Evolutionary conservation across 2,797 vertebrate species (phyloP), one percentile per base, ranked within the genome.

Genomic region (Lutjanus campechanus): DNA sequence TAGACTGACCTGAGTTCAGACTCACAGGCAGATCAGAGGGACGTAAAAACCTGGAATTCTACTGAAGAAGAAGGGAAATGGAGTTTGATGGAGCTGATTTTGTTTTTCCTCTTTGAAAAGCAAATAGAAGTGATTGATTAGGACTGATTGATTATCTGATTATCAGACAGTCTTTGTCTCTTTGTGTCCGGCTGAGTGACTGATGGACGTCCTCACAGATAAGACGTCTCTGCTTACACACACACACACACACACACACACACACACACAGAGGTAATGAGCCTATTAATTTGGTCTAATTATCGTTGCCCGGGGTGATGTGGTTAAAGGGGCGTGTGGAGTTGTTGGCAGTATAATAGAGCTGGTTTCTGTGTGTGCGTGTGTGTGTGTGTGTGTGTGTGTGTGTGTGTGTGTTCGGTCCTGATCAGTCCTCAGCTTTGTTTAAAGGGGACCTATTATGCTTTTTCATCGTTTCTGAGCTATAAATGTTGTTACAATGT

Each of bases 261-360:
- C 54, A 66, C 19, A 73, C 69, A 43, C 50, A 13, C 15, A 53
- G 8, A 66, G 73, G 19, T 81, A 85, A 80, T 77, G 76, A 74
- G 77, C 41, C 66, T 46, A 51, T 69, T 85, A 56, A 80, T 79
- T 70, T 29, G 62, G n/a, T 7, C 72, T 84, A 73, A 82, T 71
- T 77, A 60, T 16, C 7, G 73, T 25, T 76, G 77, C 74, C 77
- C 1, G 13, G 54, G 56, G 79, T 22, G 25, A 68, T 47, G 74
- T n/a, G 60, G 11, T 77, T 61, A 77, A 3, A 81, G 69, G 73
- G 69, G 77, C 1, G 69, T 56, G 55, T 46, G 66, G 15, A 54
- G 65, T 46, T 17, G 41, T 22, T 17, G 64, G 29, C 46, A 44
- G 41, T 16, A 43, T 62, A 69, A 76, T 25, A 13, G 67, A 49